Evolutionary conservation across 2,888 invertebrate genomes (phyloP).

Genomic region (Mimas tiliae): DNA sequence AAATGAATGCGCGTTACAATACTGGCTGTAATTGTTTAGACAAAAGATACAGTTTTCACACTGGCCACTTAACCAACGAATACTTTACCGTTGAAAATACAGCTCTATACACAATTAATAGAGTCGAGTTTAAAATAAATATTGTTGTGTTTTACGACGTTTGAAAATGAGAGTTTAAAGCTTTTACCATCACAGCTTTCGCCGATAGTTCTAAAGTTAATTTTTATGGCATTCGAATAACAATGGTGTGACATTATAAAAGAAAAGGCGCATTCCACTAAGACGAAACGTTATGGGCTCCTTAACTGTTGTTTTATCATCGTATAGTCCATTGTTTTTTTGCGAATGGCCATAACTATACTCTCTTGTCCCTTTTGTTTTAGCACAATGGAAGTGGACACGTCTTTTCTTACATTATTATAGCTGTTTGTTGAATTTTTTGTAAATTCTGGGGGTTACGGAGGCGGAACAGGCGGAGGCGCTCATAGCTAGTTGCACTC

Average conservation of each 20-base stretch:
- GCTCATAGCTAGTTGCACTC: no score
- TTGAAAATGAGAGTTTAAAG: constrained; percentile 46
- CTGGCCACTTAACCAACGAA: constrained; percentile 35
- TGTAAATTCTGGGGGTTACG: constrained; percentile 11
- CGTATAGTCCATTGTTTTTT: constrained; percentile 27
- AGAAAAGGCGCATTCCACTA: constrained; percentile 68
- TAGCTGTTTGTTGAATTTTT: constrained; percentile 11
- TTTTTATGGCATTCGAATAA: constrained; percentile 78
- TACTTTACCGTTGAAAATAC: constrained; percentile 30
- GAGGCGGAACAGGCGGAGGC: no score
- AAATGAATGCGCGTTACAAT: constrained; percentile 81
- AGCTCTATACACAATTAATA: not conserved
- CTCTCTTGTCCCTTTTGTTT: constrained; percentile 35
- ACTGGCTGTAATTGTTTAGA: constrained; percentile 82
- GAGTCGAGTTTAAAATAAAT: not conserved
- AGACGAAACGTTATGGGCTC: constrained; percentile 36
- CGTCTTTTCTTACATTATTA: constrained; percentile 34
- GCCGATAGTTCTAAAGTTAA: constrained; percentile 75
- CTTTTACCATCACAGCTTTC: constrained; percentile 77
- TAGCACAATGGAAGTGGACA: constrained; percentile 37
- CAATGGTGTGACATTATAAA: constrained; percentile 67
- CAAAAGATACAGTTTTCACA: constrained; percentile 54
- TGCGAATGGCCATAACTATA: constrained; percentile 32
- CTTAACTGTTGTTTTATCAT: constrained; percentile 47
- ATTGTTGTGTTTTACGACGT: not conserved